Percentiles rank a stretch among this genome's conserved stretches.
Evolutionary conservation across 1,140 invertebrate species (phyloP).

Genomic region (Trichonephila inaurata): DNA sequence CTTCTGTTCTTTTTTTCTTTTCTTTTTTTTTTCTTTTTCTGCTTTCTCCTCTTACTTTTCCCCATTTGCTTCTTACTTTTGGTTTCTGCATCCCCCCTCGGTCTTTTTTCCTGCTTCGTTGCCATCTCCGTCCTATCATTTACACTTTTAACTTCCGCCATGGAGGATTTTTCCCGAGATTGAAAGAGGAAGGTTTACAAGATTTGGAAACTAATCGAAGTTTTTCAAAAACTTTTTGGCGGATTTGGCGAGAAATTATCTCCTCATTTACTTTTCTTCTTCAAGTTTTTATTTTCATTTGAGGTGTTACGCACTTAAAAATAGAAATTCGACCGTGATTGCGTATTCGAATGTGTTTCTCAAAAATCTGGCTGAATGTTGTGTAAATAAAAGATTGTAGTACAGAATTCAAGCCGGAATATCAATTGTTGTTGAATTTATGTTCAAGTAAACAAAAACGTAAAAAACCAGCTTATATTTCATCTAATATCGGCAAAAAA

Average conservation of each 20-base stretch:
- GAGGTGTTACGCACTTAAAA: too few species aligned
- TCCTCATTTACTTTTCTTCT: too few species aligned
- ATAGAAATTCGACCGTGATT: too few species aligned
- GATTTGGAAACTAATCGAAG: background rate
- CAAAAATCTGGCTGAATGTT: too few species aligned
- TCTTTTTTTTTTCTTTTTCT: constrained; percentile 9
- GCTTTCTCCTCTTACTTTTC: background rate
- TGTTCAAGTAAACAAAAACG: too few species aligned
- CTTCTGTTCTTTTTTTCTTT: background rate
- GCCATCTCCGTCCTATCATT: constrained; percentile 66
- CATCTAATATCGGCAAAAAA: too few species aligned
- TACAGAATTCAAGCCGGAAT: too few species aligned
- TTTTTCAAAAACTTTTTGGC: background rate
- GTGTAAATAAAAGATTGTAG: too few species aligned
- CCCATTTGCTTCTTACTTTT: background rate
- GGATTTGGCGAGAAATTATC: background rate
- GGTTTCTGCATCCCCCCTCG: background rate
- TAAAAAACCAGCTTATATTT: too few species aligned
- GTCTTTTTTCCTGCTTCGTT: constrained; percentile 2
- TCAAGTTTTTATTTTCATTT: too few species aligned
- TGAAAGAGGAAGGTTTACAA: background rate
- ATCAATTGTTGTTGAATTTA: too few species aligned
- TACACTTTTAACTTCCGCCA: constrained; percentile 59
- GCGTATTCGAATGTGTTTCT: too few species aligned
- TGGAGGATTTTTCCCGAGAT: background rate